Conservation (phyloP, 1,140 invertebrate genomes). For the Harpegnathos saltator region DNA sequence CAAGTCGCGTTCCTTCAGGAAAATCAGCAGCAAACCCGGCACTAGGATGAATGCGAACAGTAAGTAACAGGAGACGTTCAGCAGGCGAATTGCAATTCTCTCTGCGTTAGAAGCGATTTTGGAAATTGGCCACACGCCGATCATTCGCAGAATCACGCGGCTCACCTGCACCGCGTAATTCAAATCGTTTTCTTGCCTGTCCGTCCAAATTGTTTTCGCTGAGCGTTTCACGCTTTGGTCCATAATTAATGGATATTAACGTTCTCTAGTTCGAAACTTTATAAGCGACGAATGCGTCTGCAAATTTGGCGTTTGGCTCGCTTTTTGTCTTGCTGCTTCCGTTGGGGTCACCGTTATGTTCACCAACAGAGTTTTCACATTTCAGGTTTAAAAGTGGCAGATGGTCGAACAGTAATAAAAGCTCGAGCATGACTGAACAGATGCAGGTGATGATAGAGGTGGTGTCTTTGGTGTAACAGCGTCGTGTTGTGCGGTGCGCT, state of each 20-base stretch:
- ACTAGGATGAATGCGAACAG: slow-evolving; percentile 52
- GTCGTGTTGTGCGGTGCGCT: slow-evolving; percentile 2
- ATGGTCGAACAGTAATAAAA: background rate
- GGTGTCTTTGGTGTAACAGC: background rate
- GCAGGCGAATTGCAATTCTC: background rate
- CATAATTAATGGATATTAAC: background rate
- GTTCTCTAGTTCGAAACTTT: background rate
- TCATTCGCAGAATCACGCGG: slow-evolving; percentile 24
- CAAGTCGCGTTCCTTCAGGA: slow-evolving; percentile 36
- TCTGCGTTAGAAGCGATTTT: background rate
- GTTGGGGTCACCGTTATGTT: background rate
- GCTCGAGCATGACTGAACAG: slow-evolving; percentile 31
- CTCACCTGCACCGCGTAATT: slow-evolving; percentile 34
- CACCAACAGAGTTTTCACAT: background rate
- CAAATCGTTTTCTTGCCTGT: background rate
- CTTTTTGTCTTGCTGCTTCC: background rate
- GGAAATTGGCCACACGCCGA: slow-evolving; percentile 64
- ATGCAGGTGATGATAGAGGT: background rate
- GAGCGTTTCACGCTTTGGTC: background rate
- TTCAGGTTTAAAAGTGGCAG: background rate
- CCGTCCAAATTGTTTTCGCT: background rate
- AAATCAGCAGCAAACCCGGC: slow-evolving; percentile 43
- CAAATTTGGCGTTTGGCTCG: background rate
- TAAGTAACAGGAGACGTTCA: slow-evolving; percentile 17
- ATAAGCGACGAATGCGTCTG: background rate